A percentile compares a stretch with the other conserved stretches of the same genome.
Conservation (phyloP, 2,888 invertebrate genomes). For the Tillus elongatus region DNA sequence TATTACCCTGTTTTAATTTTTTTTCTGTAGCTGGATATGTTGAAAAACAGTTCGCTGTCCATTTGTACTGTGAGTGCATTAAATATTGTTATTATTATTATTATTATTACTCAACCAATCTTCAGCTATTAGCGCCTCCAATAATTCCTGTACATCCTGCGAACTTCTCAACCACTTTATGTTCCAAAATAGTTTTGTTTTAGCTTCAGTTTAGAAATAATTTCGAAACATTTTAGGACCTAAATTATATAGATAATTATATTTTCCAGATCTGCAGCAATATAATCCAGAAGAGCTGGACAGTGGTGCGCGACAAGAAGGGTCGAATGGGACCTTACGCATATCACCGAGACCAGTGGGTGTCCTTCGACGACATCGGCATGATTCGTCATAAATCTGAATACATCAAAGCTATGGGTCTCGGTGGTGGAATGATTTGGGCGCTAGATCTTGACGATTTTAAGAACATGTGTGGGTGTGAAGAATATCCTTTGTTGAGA, state of each 20-base stretch:
- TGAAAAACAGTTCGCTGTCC: no score
- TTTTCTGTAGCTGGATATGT: no score
- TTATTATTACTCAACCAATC: no score
- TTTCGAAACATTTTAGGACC: background rate
- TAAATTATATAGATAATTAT: no score
- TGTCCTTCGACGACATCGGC: slow-evolving; percentile 80
- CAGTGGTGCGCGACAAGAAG: slow-evolving; percentile 61
- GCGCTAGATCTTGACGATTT: slow-evolving; percentile 83
- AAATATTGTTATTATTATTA: no score
- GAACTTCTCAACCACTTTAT: no score
- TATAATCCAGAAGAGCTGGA: slow-evolving; percentile 66
- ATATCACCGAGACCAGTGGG: slow-evolving; percentile 79
- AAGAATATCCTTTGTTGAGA: slow-evolving; percentile 67
- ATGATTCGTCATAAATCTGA: slow-evolving; percentile 79
- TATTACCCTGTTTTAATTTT: no score
- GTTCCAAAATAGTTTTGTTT: no score
- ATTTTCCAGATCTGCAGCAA: slow-evolving; percentile 70
- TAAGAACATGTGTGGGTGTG: slow-evolving; percentile 70
- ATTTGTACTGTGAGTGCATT: no score
- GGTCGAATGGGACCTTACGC: slow-evolving; percentile 86
- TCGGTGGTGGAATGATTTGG: slow-evolving; percentile 87
- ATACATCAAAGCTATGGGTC: slow-evolving; percentile 65
- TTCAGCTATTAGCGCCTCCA: no score
- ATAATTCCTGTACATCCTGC: no score
- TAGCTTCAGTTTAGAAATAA: background rate